Percentiles rank a stretch among this genome's conserved stretches.
These are phyloP conservation scores for Archegozetes longisetosus DNA, from an alignment of 1,140 invertebrate species.

Conservation along the genomic window DNA sequence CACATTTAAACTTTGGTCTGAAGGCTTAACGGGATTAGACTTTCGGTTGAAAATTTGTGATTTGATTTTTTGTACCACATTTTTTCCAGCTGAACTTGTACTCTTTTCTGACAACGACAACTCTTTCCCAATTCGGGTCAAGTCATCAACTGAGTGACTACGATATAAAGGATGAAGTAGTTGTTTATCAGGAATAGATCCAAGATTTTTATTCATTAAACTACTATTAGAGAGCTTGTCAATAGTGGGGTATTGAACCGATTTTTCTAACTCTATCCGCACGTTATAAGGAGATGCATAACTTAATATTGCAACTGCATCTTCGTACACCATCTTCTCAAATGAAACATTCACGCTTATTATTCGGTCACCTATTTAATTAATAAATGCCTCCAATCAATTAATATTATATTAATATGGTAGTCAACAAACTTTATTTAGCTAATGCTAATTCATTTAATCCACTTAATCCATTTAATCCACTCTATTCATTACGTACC, in stretches of 20 bases:
- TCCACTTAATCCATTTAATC: slow-evolving; percentile 5
- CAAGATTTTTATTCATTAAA: not conserved
- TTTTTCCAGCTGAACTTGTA: slow-evolving; percentile 1
- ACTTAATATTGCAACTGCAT: slow-evolving; percentile 69
- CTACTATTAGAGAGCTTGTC: not conserved
- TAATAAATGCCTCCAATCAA: not conserved
- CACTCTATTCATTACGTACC: slow-evolving; percentile 38
- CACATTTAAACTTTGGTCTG: too few relatives aligned
- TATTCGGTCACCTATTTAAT: slow-evolving; percentile 58
- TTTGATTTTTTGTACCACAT: slow-evolving; percentile 3
- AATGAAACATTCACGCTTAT: slow-evolving; percentile 67
- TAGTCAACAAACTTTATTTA: too few relatives aligned
- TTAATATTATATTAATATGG: not conserved
- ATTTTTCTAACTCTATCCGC: slow-evolving; percentile 45
- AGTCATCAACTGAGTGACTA: slow-evolving; percentile 46
- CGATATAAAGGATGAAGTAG: slow-evolving; percentile 48
- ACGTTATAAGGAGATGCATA: slow-evolving; percentile 84
- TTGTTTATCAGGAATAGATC: not conserved
- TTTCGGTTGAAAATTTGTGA: slow-evolving; percentile 18
- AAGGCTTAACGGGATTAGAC: too few relatives aligned
- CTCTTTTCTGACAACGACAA: not conserved
- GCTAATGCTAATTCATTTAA: too few relatives aligned
- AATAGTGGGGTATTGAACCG: not conserved
- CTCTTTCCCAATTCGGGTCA: slow-evolving; percentile 26
- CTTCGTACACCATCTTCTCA: slow-evolving; percentile 71